Conservation (phyloP, 2,888 invertebrate species). For the Ichneumon xanthorius region DNA sequence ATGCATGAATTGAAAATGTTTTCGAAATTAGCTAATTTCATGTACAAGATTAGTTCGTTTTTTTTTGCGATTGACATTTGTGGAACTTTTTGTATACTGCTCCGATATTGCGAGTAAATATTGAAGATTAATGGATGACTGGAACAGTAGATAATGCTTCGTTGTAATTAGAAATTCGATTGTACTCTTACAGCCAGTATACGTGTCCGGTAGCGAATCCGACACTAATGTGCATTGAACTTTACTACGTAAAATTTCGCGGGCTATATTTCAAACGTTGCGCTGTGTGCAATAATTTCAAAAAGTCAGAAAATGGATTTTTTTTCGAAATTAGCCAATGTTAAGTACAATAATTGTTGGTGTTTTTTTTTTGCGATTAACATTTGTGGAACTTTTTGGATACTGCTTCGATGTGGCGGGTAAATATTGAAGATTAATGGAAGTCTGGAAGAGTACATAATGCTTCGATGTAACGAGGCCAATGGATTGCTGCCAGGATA, state of each 20-base stretch:
- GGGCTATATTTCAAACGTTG: too few species aligned
- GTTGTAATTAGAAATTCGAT: slow-evolving; percentile 53
- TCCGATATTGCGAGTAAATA: not conserved
- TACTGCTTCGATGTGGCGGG: not conserved
- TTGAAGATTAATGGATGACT: too few species aligned
- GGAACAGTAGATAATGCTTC: not conserved
- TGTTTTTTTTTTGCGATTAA: not conserved
- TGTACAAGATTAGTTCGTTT: not conserved
- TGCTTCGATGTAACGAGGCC: slow-evolving; percentile 40
- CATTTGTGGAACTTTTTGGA: too few species aligned
- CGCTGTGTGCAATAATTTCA: too few species aligned
- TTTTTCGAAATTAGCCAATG: too few species aligned
- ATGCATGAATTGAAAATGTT: too few species aligned
- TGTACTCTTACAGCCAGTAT: slow-evolving; percentile 12
- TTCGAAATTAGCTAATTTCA: too few species aligned
- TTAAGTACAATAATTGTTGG: too few species aligned
- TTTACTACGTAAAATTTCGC: too few species aligned
- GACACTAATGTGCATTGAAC: slow-evolving; percentile 6
- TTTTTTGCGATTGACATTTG: not conserved
- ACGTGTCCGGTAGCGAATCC: slow-evolving; percentile 52
- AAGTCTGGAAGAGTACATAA: not conserved
- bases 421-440: too few species aligned
- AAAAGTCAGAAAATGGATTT: too few species aligned
- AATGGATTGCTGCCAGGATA: slow-evolving; percentile 35
- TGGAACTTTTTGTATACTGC: not conserved